Conservation (phyloP, 2,113 vertebrate genomes). For the Hipposideros armiger region DNA sequence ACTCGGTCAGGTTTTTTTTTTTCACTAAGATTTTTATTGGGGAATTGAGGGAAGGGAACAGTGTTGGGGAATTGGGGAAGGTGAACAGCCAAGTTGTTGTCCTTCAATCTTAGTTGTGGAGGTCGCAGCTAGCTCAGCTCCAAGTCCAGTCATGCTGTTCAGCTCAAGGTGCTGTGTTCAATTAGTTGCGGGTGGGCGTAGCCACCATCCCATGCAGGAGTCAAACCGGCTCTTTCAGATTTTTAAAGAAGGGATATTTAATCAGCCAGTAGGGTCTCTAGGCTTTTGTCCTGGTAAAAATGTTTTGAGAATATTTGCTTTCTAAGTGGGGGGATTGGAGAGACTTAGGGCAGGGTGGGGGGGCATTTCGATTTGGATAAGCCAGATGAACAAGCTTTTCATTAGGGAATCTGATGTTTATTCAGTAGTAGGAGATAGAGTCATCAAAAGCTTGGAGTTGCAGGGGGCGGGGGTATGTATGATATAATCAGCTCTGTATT, state of each 20-base stretch:
- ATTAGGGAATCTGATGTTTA: not conserved
- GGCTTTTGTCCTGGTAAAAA: not conserved
- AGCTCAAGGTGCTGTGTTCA: too few species aligned
- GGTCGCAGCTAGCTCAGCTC: too few species aligned
- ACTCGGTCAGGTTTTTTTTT: not conserved
- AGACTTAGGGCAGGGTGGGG: not conserved
- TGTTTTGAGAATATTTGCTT: not conserved
- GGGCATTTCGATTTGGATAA: not conserved
- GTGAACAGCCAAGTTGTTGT: too few species aligned
- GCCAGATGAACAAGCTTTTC: not conserved
- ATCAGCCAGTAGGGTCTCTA: not conserved
- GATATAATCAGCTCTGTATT: not conserved
- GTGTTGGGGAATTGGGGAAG: too few species aligned
- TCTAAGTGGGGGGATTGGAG: not conserved
- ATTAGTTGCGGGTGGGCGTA: too few species aligned
- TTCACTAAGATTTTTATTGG: too few species aligned
- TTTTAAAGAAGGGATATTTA: not conserved
- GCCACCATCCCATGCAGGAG: too few species aligned
- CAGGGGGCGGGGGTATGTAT: not conserved
- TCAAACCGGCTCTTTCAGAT: not conserved
- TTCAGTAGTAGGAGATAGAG: not conserved
- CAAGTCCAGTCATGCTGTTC: too few species aligned
- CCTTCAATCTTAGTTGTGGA: too few species aligned
- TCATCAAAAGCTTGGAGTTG: not conserved
- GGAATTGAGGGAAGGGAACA: too few species aligned